Base-by-base conservation (phyloP, 2,113 vertebrate genomes). In the Corythoichthys intestinalis region DNA sequence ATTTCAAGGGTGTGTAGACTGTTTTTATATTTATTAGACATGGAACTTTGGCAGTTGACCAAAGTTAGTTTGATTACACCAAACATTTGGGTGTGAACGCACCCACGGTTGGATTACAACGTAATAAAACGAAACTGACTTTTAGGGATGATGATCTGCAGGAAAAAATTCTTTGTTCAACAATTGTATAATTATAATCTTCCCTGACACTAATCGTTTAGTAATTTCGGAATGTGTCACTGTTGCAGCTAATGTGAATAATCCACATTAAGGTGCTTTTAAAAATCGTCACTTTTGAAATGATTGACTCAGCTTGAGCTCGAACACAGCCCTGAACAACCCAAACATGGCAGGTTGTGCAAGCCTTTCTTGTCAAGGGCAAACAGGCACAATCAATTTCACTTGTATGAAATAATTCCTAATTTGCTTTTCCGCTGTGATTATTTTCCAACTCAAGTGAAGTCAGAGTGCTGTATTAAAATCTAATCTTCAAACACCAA, bases 401-500 rank as follows among this genome's bases (percentile, higher is more conserved):
- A 87, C 83, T 80, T 83, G 78, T 76, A 77, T 77, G 72, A 88
- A 92, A 88, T 87, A 85, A 91, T 88, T 86, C 79, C 82, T 85
- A 77, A 90, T 91, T 93, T 88, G 77, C 77, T 86, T 75, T 76
- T 59, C 66, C 56, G 59, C 70, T 78, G 80, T 90, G 88, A 90
- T 91, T 89, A 90, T 90, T 88, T 86, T 85, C 77, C 71, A 50
- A 70, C 75, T 75, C 65, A 81, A 86, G 75, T 74, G 74, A 84
- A 89, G 87, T 86, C 85, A 87, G 85, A 87, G 85, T 76, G 68
- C 86, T 87, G 86, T 87, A 92, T 92, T 92, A 89, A 91, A 92
- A 91, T 92, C 90, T 90, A 92, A 92, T 92, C 92, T 91, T 88
- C 86, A 85, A 91, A 90, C 88, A 85, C 82, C 86, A 90, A 91